Percentiles rank a stretch among this genome's conserved stretches.
Conservation (phyloP, 2,113 vertebrate species). For the Phrynocephalus versicolor region DNA sequence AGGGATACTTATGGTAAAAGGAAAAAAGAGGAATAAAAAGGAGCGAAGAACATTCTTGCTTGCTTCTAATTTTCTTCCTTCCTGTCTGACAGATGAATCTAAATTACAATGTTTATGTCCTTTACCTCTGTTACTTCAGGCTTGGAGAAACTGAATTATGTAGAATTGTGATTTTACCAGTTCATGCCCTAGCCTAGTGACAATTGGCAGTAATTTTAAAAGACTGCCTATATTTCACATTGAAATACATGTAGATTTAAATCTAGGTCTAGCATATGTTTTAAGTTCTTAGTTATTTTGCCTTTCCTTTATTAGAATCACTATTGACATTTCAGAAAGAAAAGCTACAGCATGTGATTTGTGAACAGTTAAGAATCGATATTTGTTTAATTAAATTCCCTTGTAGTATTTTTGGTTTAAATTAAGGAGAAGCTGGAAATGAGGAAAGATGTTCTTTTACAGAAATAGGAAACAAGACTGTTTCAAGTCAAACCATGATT, state of each 20-base stretch:
- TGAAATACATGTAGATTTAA: neutral
- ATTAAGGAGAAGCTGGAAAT: neutral
- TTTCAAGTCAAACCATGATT: neutral
- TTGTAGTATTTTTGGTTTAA: slow-evolving; percentile 2
- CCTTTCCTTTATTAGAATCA: neutral
- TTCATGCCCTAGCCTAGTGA: neutral
- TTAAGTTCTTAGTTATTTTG: neutral
- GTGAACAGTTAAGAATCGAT: neutral
- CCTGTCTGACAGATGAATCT: neutral
- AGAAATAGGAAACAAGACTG: neutral
- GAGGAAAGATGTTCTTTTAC: neutral
- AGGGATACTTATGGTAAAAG: neutral
- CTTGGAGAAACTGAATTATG: neutral
- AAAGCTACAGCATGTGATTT: neutral
- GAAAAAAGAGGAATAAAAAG: neutral
- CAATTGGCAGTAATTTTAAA: neutral
- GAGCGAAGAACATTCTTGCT: neutral
- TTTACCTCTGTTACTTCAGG: neutral
- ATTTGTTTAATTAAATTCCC: slow-evolving; percentile 3
- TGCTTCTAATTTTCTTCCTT: neutral
- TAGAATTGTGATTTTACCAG: neutral
- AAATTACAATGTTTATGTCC: neutral
- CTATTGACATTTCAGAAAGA: neutral
- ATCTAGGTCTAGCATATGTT: neutral
- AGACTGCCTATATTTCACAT: neutral